Evolutionary conservation across 2,797 vertebrate species (phyloP).

Genomic region (Megalops cyprinoides): DNA sequence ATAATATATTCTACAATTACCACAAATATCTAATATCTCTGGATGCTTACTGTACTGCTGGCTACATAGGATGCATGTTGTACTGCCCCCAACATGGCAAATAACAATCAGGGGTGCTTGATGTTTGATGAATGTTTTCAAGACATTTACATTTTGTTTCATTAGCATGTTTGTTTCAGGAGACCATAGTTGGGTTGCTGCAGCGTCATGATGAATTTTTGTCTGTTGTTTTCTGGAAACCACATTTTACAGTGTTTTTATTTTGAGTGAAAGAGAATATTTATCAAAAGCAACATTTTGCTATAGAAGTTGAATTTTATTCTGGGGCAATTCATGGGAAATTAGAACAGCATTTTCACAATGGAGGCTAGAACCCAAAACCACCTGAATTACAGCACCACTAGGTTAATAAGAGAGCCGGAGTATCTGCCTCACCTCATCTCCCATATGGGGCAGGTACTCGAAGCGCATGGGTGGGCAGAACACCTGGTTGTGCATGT

Average conservation of each 20-base stretch:
- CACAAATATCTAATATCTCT: too few relatives aligned
- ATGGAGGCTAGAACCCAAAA: background rate
- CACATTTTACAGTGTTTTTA: background rate
- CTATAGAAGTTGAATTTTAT: background rate
- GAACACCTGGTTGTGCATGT: slow-evolving; percentile 94
- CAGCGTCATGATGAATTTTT: background rate
- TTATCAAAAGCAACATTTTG: background rate
- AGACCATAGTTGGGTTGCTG: background rate
- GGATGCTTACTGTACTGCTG: too few relatives aligned
- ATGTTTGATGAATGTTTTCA: background rate
- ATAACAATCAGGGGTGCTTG: background rate
- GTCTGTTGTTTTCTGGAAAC: background rate
- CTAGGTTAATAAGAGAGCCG: background rate
- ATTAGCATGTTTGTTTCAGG: background rate
- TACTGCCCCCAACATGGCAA: background rate
- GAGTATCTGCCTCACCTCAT: slow-evolving; percentile 79
- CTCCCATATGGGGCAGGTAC: slow-evolving; percentile 98
- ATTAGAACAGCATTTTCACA: background rate
- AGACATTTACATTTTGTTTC: background rate
- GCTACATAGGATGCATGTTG: too few relatives aligned
- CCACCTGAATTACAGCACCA: background rate
- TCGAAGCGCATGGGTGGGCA: slow-evolving; percentile 95
- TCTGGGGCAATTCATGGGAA: background rate
- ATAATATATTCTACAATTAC: too few relatives aligned
- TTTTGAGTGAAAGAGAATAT: background rate